Conservation (phyloP, 2,797 vertebrate genomes). For the Neosalanx taihuensis region DNA sequence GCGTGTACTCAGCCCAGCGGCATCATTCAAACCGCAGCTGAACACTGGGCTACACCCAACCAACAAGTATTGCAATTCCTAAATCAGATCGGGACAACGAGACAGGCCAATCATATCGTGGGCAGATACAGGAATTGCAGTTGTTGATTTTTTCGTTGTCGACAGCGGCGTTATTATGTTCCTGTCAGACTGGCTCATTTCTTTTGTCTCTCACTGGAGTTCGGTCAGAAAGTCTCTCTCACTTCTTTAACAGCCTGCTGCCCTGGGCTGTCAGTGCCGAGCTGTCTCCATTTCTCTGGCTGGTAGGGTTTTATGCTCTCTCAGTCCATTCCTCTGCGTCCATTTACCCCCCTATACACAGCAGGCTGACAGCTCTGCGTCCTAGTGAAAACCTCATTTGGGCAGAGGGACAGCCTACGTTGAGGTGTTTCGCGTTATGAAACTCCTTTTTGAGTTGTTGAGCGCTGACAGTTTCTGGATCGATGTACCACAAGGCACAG, state of each 20-base stretch:
- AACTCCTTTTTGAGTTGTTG: too few species aligned
- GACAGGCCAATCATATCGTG: background rate
- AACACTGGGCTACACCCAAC: background rate
- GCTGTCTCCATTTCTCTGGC: too few species aligned
- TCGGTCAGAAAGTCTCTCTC: background rate
- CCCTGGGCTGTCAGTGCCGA: too few species aligned
- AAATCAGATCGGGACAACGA: background rate
- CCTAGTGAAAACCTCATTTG: background rate
- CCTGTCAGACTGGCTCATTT: background rate
- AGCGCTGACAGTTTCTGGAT: too few species aligned
- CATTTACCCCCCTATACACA: background rate
- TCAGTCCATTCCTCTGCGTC: background rate
- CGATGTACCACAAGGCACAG: too few species aligned
- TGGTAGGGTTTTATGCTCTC: too few species aligned
- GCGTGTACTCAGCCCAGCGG: conserved; percentile 27
- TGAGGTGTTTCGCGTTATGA: too few species aligned
- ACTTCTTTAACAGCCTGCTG: too few species aligned
- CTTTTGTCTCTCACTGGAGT: background rate
- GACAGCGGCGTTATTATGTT: background rate
- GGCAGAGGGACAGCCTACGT: too few species aligned
- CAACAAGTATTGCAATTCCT: background rate
- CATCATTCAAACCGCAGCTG: conserved; percentile 20
- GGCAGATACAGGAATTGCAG: background rate
- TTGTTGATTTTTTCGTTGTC: background rate
- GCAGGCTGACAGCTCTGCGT: background rate